phyloP scores from a whole-genome alignment of 2,113 vertebrate species.

The Carettochelys insculpta region DNA sequence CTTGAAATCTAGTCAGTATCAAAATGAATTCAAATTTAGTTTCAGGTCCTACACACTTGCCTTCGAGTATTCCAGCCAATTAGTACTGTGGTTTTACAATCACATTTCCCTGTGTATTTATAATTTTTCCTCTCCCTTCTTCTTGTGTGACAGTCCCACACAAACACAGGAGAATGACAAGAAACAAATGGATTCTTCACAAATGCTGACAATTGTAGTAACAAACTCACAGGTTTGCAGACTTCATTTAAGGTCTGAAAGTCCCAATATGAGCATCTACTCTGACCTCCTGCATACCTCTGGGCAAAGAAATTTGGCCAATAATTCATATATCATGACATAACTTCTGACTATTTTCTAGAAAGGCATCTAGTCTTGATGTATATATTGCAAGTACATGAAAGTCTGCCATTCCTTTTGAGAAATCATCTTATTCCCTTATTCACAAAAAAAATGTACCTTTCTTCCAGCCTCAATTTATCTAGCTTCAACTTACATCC shows the following conservation, averaged over 20 bases:
- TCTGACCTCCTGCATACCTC: background rate
- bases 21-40: background rate
- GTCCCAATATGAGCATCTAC: background rate
- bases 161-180: background rate
- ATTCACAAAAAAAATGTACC: constrained; percentile 14
- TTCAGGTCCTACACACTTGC: background rate
- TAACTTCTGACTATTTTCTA: background rate
- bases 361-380: background rate
- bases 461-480: constrained; percentile 3
- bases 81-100: background rate
- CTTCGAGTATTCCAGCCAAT: background rate
- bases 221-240: background rate
- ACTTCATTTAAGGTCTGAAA: background rate
- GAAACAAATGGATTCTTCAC: background rate
- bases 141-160: background rate
- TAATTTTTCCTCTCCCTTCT: background rate
- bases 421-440: background rate
- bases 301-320: background rate
- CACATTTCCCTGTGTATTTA: background rate
- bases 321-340: background rate
- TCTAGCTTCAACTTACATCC: background rate
- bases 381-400: background rate
- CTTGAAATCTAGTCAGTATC: background rate
- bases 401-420: background rate
- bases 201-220: background rate